phyloP scores from a whole-genome alignment of 1,140 invertebrate genomes.

The Bombus soroeensis region DNA sequence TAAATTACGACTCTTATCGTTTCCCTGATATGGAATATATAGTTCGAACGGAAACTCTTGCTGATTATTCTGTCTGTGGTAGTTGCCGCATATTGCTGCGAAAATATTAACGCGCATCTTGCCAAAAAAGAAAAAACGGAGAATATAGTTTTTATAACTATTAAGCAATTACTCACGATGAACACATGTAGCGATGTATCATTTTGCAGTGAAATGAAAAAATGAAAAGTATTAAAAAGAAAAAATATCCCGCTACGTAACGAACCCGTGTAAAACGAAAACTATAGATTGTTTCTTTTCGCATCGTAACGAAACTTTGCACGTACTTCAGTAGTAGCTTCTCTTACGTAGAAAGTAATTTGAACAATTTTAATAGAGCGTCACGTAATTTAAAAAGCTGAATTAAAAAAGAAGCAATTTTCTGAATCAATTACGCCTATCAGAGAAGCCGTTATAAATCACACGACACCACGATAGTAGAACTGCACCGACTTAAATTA shows the following conservation, averaged over 20 bases:
- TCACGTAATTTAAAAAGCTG: too few species aligned
- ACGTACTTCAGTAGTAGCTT: too few species aligned
- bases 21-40: background rate
- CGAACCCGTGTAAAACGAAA: too few species aligned
- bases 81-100: background rate
- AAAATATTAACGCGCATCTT: background rate
- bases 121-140: too few species aligned
- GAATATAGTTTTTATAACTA: background rate
- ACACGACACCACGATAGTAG: background rate
- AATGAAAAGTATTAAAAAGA: background rate
- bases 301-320: too few species aligned
- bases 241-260: background rate
- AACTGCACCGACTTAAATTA: background rate
- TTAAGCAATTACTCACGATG: background rate
- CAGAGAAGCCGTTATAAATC: background rate
- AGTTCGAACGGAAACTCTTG: slow-evolving; percentile 5
- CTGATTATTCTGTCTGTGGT: background rate
- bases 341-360: background rate
- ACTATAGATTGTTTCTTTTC: too few species aligned
- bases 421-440: background rate
- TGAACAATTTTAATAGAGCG: background rate
- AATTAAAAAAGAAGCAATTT: background rate
- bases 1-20: background rate
- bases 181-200: background rate
- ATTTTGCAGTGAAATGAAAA: background rate